These are phyloP conservation scores for Dendrocincla tyrannina DNA, from an alignment of 2,797 vertebrate species.

Conservation along the genomic window DNA sequence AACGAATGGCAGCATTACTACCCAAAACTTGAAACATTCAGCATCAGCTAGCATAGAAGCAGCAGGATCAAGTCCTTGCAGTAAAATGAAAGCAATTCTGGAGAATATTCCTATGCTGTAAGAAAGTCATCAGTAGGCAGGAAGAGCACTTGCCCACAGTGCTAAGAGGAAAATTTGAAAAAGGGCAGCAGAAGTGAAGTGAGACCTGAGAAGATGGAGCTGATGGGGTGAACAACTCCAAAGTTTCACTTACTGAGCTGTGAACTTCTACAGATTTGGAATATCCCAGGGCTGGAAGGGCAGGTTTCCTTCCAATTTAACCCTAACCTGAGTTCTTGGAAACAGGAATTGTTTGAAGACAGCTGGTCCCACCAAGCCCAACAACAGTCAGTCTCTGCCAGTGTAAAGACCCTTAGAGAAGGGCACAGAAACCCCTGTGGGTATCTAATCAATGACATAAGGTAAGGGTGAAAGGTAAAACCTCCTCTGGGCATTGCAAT, in stretches of 20 bases:
- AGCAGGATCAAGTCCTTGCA: neutral
- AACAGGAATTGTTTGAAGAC: neutral
- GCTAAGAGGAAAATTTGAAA: neutral
- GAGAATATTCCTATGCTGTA: neutral
- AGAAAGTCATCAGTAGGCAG: neutral
- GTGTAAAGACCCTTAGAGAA: neutral
- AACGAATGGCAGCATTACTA: neutral
- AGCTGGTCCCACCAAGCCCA: neutral
- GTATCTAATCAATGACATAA: neutral
- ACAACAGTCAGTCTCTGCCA: neutral
- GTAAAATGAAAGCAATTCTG: neutral
- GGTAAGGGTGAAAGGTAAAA: neutral
- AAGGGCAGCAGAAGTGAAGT: neutral
- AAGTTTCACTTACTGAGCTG: neutral
- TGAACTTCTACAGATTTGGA: neutral
- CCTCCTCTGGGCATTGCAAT: neutral
- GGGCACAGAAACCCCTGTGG: neutral
- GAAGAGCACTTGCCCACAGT: neutral
- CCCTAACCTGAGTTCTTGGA: neutral
- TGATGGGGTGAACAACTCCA: neutral
- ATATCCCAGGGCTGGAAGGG: neutral
- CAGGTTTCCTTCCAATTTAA: neutral
- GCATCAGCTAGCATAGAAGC: neutral
- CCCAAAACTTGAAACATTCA: neutral
- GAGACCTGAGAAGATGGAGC: neutral